These are phyloP conservation scores for Eriocheir sinensis DNA, from an alignment of 1,140 invertebrate genomes.

Conservation along the genomic window DNA sequence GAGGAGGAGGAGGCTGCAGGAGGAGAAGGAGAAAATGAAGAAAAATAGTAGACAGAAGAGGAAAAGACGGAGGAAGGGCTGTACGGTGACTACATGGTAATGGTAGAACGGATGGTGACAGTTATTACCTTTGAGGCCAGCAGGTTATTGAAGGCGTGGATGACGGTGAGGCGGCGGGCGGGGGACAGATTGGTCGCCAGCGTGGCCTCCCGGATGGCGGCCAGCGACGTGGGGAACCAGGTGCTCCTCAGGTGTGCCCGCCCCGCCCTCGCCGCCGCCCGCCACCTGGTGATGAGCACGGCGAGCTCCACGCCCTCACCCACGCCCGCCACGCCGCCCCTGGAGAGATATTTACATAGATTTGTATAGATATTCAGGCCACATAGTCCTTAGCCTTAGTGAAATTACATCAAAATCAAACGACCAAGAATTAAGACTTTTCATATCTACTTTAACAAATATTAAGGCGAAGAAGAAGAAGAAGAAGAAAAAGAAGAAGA, in stretches of 20 bases:
- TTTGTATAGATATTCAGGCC: too few species aligned
- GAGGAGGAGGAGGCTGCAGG: too few species aligned
- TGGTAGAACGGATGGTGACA: too few species aligned
- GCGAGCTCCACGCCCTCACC: slow-evolving; percentile 71
- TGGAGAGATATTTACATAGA: background rate
- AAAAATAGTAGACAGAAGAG: too few species aligned
- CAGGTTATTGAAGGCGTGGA: slow-evolving; percentile 71
- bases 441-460: background rate
- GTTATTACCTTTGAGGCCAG: slow-evolving; percentile 67
- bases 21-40: too few species aligned
- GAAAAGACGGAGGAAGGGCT: too few species aligned
- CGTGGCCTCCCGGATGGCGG: slow-evolving; percentile 57
- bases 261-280: slow-evolving; percentile 63
- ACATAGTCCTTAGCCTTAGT: too few species aligned
- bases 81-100: too few species aligned
- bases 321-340: slow-evolving; percentile 50
- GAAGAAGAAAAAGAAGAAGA: too few species aligned
- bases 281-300: slow-evolving; percentile 69
- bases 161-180: slow-evolving; percentile 59
- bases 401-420: too few species aligned
- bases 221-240: slow-evolving; percentile 57
- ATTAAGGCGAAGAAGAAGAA: background rate
- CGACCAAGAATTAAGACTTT: too few species aligned
- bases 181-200: slow-evolving; percentile 67
- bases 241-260: slow-evolving; percentile 16